A percentile compares a stretch with the other conserved stretches of the same genome.
Conservation (phyloP, 2,888 invertebrate species). For the Carpatolechia fugitivella region DNA sequence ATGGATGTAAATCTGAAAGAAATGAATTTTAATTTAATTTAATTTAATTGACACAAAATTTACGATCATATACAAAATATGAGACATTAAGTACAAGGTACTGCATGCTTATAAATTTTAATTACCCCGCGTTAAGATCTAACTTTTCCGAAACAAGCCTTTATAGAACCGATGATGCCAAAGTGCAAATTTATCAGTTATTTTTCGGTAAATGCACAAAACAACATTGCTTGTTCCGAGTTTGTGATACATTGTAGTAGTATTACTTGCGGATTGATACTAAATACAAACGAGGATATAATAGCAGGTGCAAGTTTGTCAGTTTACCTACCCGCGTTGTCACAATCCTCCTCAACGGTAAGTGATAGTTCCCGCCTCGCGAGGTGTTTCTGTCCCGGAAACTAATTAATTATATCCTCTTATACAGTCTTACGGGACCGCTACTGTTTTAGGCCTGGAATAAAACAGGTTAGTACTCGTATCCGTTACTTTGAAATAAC, state of each 20-base stretch:
- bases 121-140: no score
- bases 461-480: not conserved
- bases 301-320: not conserved
- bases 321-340: constrained; percentile 31
- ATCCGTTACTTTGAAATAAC: not conserved
- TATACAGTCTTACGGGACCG: constrained; percentile 50
- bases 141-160: no score
- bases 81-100: no score
- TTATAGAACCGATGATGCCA: not conserved
- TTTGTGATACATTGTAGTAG: no score
- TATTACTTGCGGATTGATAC: not conserved
- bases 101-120: no score
- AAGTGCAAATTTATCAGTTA: no score
- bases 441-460: not conserved
- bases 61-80: no score
- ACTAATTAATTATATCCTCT: constrained; percentile 66
- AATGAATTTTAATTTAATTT: no score
- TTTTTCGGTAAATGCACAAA: no score
- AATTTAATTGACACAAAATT: no score
- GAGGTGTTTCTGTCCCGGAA: constrained; percentile 40
- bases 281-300: not conserved
- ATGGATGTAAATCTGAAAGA: no score
- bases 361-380: constrained; percentile 58
- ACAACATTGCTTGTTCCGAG: no score
- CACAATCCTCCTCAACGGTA: constrained; percentile 35